phyloP scores from a whole-genome alignment of 2,888 invertebrate genomes.

The Endomychus coccineus region DNA sequence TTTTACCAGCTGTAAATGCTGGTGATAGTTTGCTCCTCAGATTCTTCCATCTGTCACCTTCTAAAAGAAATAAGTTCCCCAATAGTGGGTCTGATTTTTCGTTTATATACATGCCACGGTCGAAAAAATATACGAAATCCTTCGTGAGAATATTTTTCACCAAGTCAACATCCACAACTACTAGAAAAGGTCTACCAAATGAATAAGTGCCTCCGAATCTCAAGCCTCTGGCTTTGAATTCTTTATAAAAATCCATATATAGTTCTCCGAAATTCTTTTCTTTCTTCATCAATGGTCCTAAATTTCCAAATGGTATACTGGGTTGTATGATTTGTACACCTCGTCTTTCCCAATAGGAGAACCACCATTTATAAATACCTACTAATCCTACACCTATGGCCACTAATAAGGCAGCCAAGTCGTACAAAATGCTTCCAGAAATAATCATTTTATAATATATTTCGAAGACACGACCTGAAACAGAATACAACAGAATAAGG shows the following conservation, averaged over 20 bases:
- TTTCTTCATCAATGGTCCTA: background rate
- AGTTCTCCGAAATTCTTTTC: background rate
- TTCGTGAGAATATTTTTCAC: constrained; percentile 45
- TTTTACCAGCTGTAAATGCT: constrained; percentile 56
- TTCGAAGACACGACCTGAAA: too few species aligned
- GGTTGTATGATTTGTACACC: constrained; percentile 21
- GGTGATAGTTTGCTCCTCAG: constrained; percentile 55
- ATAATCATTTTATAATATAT: too few species aligned
- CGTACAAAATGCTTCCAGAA: too few species aligned
- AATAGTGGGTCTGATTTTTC: constrained; percentile 51
- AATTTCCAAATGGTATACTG: constrained; percentile 7
- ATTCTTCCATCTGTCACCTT: constrained; percentile 53
- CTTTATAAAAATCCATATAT: background rate
- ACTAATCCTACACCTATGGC: background rate
- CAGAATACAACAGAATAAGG: too few species aligned
- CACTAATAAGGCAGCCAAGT: constrained; percentile 3
- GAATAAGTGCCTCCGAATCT: constrained; percentile 25
- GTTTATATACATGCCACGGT: constrained; percentile 53
- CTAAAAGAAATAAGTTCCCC: constrained; percentile 49
- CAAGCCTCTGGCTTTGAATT: constrained; percentile 5
- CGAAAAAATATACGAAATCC: constrained; percentile 54
- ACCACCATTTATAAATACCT: background rate
- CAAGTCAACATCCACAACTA: constrained; percentile 25
- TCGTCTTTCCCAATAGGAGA: constrained; percentile 22
- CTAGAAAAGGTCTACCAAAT: constrained; percentile 17